Percentiles rank a stretch among this genome's conserved stretches.
Conservation (phyloP, 2,113 vertebrate species). For the Fregetta grallaria region DNA sequence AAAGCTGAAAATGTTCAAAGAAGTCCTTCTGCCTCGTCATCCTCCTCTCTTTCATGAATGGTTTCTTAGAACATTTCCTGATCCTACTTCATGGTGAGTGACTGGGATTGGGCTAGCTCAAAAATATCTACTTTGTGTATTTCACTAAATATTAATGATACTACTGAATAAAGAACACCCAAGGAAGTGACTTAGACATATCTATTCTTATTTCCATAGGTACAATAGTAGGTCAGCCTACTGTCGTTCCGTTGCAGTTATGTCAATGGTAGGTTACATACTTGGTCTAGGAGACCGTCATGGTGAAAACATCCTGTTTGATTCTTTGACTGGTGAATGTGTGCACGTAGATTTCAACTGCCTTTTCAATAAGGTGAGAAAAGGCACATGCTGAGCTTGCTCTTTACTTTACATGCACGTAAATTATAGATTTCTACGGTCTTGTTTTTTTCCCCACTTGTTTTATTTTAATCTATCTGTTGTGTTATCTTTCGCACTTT, state of each 20-base stretch:
- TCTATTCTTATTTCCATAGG: constrained; percentile 68
- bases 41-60: constrained; percentile 93
- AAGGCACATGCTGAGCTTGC: neutral
- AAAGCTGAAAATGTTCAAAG: constrained; percentile 89
- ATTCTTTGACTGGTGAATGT: constrained; percentile 94
- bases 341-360: constrained; percentile 99
- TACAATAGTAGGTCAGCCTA: constrained; percentile 96
- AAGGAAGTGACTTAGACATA: neutral
- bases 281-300: constrained; percentile 97
- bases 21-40: constrained; percentile 91
- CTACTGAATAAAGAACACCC: neutral
- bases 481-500: neutral
- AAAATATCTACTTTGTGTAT: neutral
- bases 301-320: constrained; percentile 96
- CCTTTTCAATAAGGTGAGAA: constrained; percentile 94
- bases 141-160: neutral
- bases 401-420: neutral
- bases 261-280: constrained; percentile 99
- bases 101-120: neutral
- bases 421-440: neutral
- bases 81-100: constrained; percentile 92
- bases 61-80: constrained; percentile 95
- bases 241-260: constrained; percentile 94
- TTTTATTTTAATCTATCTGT: neutral
- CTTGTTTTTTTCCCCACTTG: neutral